A percentile compares a stretch with the other conserved stretches of the same genome.
Evolutionary conservation across 2,888 invertebrate genomes (phyloP).

Genomic region (Phortica okadai): DNA sequence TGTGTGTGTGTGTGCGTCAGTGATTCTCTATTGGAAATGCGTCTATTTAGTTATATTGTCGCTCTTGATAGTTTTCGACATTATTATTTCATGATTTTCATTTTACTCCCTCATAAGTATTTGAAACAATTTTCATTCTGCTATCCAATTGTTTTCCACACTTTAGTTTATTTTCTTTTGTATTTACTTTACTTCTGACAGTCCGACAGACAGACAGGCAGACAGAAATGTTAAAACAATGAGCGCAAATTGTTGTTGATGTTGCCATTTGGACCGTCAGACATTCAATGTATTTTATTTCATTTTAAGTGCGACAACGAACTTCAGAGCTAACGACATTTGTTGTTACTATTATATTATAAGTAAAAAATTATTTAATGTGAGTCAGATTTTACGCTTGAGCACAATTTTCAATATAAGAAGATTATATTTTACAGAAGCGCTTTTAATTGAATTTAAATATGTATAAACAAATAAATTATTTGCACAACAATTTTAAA

Average conservation of each 20-base stretch:
- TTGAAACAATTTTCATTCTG: conserved; percentile 36
- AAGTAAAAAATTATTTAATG: no score
- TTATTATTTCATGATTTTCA: conserved; percentile 29
- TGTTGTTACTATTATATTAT: no score
- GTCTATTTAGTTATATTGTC: conserved; percentile 29
- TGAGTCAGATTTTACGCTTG: no score
- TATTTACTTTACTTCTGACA: not conserved
- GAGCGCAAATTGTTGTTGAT: not conserved
- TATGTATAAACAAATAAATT: no score
- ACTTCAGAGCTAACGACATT: no score
- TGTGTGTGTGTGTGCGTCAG: conserved; percentile 23
- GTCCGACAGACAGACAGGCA: not conserved
- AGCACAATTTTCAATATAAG: no score
- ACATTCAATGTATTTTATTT: no score
- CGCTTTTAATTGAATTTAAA: no score
- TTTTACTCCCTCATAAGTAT: not conserved
- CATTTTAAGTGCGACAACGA: no score
- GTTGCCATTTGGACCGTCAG: no score
- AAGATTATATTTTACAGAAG: no score
- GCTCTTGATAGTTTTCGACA: conserved; percentile 30
- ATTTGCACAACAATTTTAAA: no score
- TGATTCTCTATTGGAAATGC: conserved; percentile 30
- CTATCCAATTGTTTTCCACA: not conserved
- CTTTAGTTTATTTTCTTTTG: not conserved
- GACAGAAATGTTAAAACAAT: not conserved